Evolutionary conservation across 2,888 invertebrate genomes (phyloP).

Genomic region (Yponomeuta malinellus): DNA sequence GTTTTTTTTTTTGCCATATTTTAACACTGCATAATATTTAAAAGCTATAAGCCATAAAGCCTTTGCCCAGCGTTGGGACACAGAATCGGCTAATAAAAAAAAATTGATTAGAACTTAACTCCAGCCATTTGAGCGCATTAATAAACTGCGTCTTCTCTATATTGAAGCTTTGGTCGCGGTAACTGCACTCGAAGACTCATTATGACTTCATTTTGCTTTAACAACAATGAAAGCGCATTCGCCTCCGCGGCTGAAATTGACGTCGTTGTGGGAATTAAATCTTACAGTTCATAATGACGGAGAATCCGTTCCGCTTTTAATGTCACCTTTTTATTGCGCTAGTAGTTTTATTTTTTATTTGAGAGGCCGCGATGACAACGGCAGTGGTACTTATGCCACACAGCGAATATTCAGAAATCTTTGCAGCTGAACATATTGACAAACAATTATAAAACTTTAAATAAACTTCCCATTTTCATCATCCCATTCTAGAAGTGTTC

Average conservation of each 20-base stretch:
- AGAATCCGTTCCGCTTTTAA: slow-evolving; percentile 66
- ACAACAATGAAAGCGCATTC: slow-evolving; percentile 55
- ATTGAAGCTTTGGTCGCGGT: slow-evolving; percentile 13
- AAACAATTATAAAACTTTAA: no score
- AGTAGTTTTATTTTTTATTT: background rate
- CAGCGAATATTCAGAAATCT: no score
- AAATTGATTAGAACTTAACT: no score
- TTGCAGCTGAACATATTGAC: no score
- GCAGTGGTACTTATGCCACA: background rate
- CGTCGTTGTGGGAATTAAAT: slow-evolving; percentile 65
- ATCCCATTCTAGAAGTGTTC: no score
- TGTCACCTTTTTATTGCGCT: slow-evolving; percentile 32
- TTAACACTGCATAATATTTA: no score
- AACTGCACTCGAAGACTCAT: slow-evolving; percentile 42
- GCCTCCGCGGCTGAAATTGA: slow-evolving; percentile 50
- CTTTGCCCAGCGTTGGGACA: no score
- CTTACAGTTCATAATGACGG: slow-evolving; percentile 61
- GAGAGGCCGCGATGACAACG: slow-evolving; percentile 11
- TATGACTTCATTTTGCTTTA: slow-evolving; percentile 71
- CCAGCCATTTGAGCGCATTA: no score
- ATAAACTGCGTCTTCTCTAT: slow-evolving; percentile 1
- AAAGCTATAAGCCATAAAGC: no score
- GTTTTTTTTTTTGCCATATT: no score
- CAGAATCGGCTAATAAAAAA: no score
- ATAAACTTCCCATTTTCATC: no score